Base-by-base conservation (phyloP, 2,113 vertebrate species). In the Solea senegalensis region DNA sequence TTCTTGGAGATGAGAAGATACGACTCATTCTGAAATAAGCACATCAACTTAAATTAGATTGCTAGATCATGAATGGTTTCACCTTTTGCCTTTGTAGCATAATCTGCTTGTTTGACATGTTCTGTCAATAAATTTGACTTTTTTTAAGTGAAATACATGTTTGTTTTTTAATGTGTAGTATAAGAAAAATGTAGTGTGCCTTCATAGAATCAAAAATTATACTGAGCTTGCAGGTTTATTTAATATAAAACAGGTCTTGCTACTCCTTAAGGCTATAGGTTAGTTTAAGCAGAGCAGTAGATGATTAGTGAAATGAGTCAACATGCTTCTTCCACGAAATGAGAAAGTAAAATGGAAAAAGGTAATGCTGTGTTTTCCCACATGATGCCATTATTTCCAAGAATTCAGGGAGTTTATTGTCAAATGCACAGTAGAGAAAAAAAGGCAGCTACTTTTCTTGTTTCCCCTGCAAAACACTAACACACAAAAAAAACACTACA, bases 1-100 rank as follows among this genome's bases (percentile, higher is more conserved):
- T 94, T 16, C 89, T 94, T 7, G 95, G 94, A 68, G 94, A 95
- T 68, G 77, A 43, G 41, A 94, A 92, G 57, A 92, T 76, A 1
- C 89, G 91, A 41, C 50, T 95, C 1, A 86, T 93, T 62, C 72
- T 94, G 12, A 94, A 93, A 46, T 93, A 81, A 91, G 8, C 5
- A 11, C 45, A 11, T 34, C 34, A 34, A 34, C 34, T 34, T 34
- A 3, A 34, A 3, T 34, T 34, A 6, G 3, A 34, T 34, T 34
- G 40, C 9, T 21, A 5, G 55, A 53, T 69, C 14, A 53, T n/a
- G 11, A 65, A 5, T 41, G 15, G 52, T 26, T 28, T 10, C 43
- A 44, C 34, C 5, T 34, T 34, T 34, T 34, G 34, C 34, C 3
- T 34, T 34, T 34, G 34, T 34, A 2, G 34, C 34, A 34, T 34